Evolutionary conservation across 2,888 invertebrate genomes (phyloP), one percentile per base, ranked within the genome.

Genomic region (Meganola albula): DNA sequence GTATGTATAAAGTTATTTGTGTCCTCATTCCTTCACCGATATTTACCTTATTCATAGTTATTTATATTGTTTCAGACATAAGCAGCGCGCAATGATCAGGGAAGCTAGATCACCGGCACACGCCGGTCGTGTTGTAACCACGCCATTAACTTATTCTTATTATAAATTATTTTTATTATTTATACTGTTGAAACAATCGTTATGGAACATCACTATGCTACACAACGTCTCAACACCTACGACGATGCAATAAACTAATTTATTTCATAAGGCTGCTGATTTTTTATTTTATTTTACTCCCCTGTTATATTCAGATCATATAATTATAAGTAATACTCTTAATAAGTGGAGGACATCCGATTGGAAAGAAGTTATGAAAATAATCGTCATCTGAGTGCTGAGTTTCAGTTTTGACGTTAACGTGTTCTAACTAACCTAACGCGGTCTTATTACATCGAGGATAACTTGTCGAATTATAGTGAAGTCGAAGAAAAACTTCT

Each of bases 111-210:
- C 61, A 58, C 66, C 67, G 73, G 48, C 63, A 30, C 55, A 63
- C 57, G 65, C 62, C 73, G 73, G 74, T 56, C 60, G 74, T 59
- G 72, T 72, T 77, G 75, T 78, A 79, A 80, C 76, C 75, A 77
- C 75, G 73, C 80, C 84, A 83, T 83, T 83, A 82, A 82, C 79
- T 83, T 82, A 83, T 77, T 73, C 68, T 70, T 77, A 76, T 68
- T 77, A 79, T 82, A 84, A 84, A 82, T 83, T 85, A 85, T 84
- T 85, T 85, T 85, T 84, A 84, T 78, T 85, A 83, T 84, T 83
- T 85, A 79, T 80, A 84, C 79, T 74, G 76, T 77, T 76, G 72
- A 74, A 70, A 66, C 71, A 66, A 61, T 72, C 67, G 74, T 77
- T 75, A 77, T 72, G 74, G 71, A 73, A 77, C 74, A 75, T 63